Evolutionary conservation across 2,797 vertebrate genomes (phyloP), one percentile per base, ranked within the genome.

Genomic region (Microtus californicus): DNA sequence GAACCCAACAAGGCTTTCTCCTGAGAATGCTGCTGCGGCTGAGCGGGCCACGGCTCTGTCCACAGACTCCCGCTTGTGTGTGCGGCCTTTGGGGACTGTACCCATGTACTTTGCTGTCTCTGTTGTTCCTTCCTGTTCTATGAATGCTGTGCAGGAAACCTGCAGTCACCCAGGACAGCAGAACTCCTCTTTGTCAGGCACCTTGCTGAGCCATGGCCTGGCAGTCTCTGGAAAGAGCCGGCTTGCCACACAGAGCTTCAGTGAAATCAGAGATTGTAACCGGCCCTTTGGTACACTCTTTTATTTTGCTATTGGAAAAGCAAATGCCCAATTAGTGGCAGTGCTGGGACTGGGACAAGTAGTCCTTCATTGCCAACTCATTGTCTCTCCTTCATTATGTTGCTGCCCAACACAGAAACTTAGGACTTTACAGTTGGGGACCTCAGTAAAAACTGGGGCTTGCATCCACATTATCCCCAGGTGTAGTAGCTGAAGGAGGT

Each of bases 51-150:
- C 1, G 0, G 27, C 45, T 69, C 37, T 40, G 31, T 34, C 21
- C 4, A 3, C 65, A 8, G 65, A 71, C 21, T 51, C 79, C 37
- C 0, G 0, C 10, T 2, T 0, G 0, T 19, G 0, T 27, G 10
- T 37, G 59, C 13, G 31, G 13, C 61, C 37, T 61, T 73, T 2
- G 5, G 73, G 79, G 51, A 59, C 78, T 8, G 56, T n/a, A 40
- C 29, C 8, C 8, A 11, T 79, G 76, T 17, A 69, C 29, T 31
- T 19, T 1, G 40, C 31, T 37, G 54, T 51, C 67, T 45, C 23
- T 17, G 5, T 13, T 69, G 11, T 67, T 51, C 3, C 54, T 54
- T 27, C 17, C 6, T 9, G 43, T 23, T 31, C 90, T 48, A 54
- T 73, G 71, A 45, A 13, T 4, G 14, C 34, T n/a, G 67, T 43